These are phyloP conservation scores for Hylomyscus alleni DNA, from an alignment of 2,797 vertebrate species.

Conservation along the genomic window DNA sequence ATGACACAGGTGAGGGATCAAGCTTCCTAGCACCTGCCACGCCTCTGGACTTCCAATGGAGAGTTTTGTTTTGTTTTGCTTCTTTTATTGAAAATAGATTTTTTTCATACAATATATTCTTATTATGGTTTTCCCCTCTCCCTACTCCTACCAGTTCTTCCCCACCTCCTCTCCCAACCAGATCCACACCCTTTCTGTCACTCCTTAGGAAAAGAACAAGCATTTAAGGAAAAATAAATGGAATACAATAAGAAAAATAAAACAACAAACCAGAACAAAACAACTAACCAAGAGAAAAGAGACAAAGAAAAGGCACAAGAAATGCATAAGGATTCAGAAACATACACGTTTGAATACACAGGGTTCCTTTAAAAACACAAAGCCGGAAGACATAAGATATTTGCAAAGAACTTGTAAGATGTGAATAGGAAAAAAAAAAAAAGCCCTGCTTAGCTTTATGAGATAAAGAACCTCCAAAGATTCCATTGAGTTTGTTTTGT, in stretches of 20 bases:
- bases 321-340: neutral
- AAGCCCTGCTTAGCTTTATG: neutral
- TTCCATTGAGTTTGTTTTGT: neutral
- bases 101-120: neutral
- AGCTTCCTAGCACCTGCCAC: neutral
- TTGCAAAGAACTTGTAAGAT: neutral
- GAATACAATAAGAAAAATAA: neutral
- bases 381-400: neutral
- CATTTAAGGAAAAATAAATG: neutral
- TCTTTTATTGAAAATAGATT: neutral
- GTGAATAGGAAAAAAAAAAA: neutral
- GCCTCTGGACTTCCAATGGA: neutral
- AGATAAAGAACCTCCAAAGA: neutral
- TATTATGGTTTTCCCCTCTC: neutral
- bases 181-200: neutral
- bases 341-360: neutral
- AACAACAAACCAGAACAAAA: neutral
- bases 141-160: no score
- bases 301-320: neutral
- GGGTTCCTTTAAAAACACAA: neutral
- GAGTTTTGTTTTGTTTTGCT: neutral
- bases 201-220: neutral
- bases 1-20: neutral
- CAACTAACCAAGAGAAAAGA: neutral
- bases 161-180: no score